phyloP scores from a whole-genome alignment of 2,888 invertebrate species.

The Rhagophthalmus giganteus region DNA sequence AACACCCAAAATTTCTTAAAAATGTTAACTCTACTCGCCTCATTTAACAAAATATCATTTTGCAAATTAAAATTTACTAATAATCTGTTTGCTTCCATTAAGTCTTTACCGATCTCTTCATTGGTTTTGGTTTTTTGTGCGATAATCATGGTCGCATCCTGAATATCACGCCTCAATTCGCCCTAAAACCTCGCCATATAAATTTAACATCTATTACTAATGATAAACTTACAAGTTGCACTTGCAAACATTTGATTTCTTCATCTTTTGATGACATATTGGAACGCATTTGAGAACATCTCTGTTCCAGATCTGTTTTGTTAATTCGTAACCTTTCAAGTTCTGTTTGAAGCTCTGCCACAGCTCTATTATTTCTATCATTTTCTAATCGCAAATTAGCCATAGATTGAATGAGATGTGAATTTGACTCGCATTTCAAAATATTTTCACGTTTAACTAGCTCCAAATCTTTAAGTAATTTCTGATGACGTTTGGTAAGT shows the following conservation, averaged over 20 bases:
- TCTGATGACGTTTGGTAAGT: constrained; percentile 38
- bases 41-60: constrained; percentile 46
- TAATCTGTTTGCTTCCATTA: constrained; percentile 53
- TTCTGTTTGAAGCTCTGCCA: constrained; percentile 44
- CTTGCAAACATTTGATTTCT: constrained; percentile 38
- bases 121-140: constrained; percentile 49
- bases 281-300: constrained; percentile 26
- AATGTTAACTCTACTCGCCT: too few relatives aligned
- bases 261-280: constrained; percentile 34
- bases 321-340: constrained; percentile 38
- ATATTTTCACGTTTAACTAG: constrained; percentile 40
- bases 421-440: constrained; percentile 39
- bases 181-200: constrained; percentile 38
- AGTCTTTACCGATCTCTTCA: constrained; percentile 51
- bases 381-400: constrained; percentile 47
- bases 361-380: constrained; percentile 37
- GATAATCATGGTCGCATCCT: constrained; percentile 48
- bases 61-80: constrained; percentile 52
- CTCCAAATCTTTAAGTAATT: constrained; percentile 41
- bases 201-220: background rate
- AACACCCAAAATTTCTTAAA: constrained; percentile 5
- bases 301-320: constrained; percentile 23
- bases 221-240: constrained; percentile 40
- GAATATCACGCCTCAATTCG: constrained; percentile 47
- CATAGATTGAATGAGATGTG: constrained; percentile 41